Evolutionary conservation across 2,113 vertebrate genomes (phyloP), one percentile per base, ranked within the genome.

Genomic region (Pseudopipra pipra): DNA sequence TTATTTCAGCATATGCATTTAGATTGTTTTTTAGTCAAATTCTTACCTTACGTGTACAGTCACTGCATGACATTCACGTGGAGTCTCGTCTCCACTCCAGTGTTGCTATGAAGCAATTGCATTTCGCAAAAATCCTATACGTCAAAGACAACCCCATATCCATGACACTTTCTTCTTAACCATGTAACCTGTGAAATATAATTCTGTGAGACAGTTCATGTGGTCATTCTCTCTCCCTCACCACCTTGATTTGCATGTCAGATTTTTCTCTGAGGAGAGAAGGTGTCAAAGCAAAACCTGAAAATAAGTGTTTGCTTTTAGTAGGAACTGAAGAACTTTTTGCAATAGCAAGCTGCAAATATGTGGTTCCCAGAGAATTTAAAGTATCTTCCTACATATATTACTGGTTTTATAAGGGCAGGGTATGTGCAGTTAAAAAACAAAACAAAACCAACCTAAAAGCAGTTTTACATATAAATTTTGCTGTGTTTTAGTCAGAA

Each of bases 11-110:
- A 5, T 44, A 17, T 22, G 6, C 27, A 52, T 4, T 52, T 52
- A 77, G 47, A n/a, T 71, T 67, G 16, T 31, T 92, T 90, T 71
- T 46, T 30, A 31, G 5, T n/a, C 43, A 47, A 7, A 47, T 88
- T 77, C n/a, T 83, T 51, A 27, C 11, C 43, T 59, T 18, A 55
- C 5, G 2, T 0, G 0, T 21, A 23, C n/a, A 44, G 49, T 80
- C 31, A 20, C 28, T 46, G n/a, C 37, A 73, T 24, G 31, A 62
- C 1, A 0, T 70, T 73, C 4, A 1, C 0, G 2, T 31, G 56
- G 55, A 55, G 25, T 49, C 31, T 71, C 16, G 20, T 85, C 63
- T 80, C 55, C 13, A 3, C 10, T 59, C 8, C 51, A 8, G 8
- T 14, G 30, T 46, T 94, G 41, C 35, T 77, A 43, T 33, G 25